Conservation (phyloP, 2,888 invertebrate genomes). For the Mythimna ferrago region DNA sequence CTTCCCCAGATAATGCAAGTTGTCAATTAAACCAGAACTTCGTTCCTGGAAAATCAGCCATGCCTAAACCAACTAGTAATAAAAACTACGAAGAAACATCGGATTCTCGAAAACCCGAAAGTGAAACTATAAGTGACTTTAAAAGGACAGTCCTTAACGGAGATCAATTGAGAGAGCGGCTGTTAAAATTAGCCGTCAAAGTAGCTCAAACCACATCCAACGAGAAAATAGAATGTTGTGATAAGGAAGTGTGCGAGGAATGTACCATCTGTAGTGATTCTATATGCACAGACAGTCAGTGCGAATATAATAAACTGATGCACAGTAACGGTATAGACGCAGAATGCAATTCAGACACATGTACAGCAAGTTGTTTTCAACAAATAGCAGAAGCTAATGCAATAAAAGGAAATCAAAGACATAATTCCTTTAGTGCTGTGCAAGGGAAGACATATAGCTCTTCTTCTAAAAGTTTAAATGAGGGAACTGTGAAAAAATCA, state of each 20-base stretch:
- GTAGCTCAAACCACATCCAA: slow-evolving; percentile 83
- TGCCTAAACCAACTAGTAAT: slow-evolving; percentile 74
- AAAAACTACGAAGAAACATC: slow-evolving; percentile 75
- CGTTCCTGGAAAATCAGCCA: slow-evolving; percentile 75
- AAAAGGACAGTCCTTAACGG: slow-evolving; percentile 91
- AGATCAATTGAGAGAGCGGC: slow-evolving; percentile 92
- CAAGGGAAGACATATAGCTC: slow-evolving; percentile 83
- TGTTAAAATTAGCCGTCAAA: slow-evolving; percentile 92
- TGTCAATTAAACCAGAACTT: slow-evolving; percentile 89
- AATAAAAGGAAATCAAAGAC: slow-evolving; percentile 83
- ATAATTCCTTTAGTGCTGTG: slow-evolving; percentile 87
- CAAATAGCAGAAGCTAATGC: slow-evolving; percentile 79
- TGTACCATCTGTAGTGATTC: slow-evolving; percentile 89
- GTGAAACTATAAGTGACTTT: slow-evolving; percentile 84
- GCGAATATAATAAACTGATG: slow-evolving; percentile 87
- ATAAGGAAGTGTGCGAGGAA: slow-evolving; percentile 88
- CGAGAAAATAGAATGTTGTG: slow-evolving; percentile 89
- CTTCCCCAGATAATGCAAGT: slow-evolving; percentile 91
- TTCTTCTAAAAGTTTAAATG: slow-evolving; percentile 75
- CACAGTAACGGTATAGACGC: slow-evolving; percentile 85
- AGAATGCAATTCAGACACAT: slow-evolving; percentile 86
- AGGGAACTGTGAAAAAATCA: slow-evolving; percentile 85
- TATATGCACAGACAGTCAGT: slow-evolving; percentile 88
- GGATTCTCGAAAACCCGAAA: slow-evolving; percentile 73
- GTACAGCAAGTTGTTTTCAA: slow-evolving; percentile 84